phyloP scores from a whole-genome alignment of 2,113 vertebrate genomes.

The Carettochelys insculpta region DNA sequence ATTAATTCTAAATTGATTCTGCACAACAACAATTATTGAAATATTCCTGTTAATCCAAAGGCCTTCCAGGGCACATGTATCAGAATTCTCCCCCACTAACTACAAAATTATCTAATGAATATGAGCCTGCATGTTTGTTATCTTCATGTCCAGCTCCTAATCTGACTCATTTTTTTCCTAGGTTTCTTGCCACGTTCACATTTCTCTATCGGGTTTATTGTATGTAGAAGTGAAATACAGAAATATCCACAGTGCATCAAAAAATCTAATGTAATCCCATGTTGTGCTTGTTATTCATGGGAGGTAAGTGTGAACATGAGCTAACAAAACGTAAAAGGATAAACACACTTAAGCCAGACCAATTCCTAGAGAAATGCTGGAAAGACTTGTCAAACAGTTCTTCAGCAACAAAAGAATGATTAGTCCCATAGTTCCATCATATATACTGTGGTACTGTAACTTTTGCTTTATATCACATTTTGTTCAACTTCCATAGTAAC shows the following conservation, averaged over 20 bases:
- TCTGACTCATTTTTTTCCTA: constrained; percentile 46
- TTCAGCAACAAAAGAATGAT: constrained; percentile 66
- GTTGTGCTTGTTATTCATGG: constrained; percentile 67
- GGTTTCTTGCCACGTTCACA: constrained; percentile 64
- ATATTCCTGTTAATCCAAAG: constrained; percentile 48
- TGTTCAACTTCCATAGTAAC: constrained; percentile 23
- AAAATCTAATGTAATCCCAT: constrained; percentile 56
- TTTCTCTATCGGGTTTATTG: constrained; percentile 63
- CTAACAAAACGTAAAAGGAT: constrained; percentile 62
- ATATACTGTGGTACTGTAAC: constrained; percentile 57
- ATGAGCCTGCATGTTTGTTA: constrained; percentile 60
- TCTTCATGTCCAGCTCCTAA: constrained; percentile 53
- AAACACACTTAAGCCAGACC: constrained; percentile 67
- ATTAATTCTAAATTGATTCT: constrained; percentile 6
- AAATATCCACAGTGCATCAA: constrained; percentile 67
- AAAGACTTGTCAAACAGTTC: constrained; percentile 66
- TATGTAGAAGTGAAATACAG: constrained; percentile 62
- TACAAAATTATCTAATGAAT: constrained; percentile 69
- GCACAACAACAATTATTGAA: constrained; percentile 18
- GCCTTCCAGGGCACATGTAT: constrained; percentile 28
- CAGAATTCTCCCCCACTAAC: constrained; percentile 40
- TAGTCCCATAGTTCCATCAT: constrained; percentile 62
- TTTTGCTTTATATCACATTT: constrained; percentile 47
- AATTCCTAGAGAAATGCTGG: constrained; percentile 72
- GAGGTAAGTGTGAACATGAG: constrained; percentile 59